Conservation (phyloP, 2,113 vertebrate species). For the Varanus komodoensis region DNA sequence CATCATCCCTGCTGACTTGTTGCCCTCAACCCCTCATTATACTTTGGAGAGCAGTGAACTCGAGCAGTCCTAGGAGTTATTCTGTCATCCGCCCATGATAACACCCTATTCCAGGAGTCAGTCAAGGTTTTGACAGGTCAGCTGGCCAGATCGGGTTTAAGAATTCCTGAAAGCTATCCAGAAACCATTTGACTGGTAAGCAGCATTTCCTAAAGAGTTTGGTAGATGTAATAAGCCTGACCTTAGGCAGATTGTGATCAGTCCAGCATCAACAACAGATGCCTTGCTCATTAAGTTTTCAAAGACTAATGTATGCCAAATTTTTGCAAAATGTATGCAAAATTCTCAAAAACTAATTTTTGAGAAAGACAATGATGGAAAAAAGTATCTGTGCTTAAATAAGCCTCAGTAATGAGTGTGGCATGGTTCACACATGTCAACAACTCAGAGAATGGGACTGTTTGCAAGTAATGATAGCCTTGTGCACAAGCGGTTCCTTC, state of each 20-base stretch:
- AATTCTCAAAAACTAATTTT: no score
- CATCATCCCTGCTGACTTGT: background rate
- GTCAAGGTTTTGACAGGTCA: background rate
- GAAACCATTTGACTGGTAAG: background rate
- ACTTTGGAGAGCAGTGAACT: background rate
- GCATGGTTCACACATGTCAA: no score
- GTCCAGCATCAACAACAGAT: background rate
- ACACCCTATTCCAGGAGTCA: background rate
- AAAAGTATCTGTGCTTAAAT: background rate
- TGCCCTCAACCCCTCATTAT: background rate
- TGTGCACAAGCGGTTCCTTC: no score
- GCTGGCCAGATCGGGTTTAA: background rate
- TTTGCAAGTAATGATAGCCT: no score
- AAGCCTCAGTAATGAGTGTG: no score
- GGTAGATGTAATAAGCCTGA: background rate
- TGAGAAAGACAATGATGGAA: background rate
- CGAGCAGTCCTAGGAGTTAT: background rate
- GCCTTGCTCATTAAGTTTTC: background rate
- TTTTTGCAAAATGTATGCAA: background rate
- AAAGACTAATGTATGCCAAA: background rate
- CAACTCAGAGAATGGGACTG: no score
- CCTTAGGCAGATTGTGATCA: background rate
- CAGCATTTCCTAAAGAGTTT: background rate
- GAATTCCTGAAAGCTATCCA: background rate
- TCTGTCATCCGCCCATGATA: background rate